These are phyloP conservation scores for Pampusana beccarii DNA, from an alignment of 2,113 vertebrate genomes.

Conservation along the genomic window DNA sequence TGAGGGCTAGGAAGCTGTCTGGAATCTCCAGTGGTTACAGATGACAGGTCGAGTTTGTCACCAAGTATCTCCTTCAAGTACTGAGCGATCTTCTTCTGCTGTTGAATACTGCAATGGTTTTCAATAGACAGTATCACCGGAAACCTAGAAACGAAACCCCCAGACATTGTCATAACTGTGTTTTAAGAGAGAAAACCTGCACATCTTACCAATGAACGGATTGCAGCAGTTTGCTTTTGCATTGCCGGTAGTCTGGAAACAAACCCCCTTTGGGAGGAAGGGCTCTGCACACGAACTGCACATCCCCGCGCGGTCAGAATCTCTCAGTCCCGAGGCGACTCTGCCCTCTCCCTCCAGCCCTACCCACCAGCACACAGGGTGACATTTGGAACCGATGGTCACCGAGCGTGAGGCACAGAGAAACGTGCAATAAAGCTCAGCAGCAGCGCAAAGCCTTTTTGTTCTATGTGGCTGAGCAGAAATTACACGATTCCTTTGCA, in stretches of 20 bases:
- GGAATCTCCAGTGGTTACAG: conserved; percentile 78
- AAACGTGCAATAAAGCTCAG: not conserved
- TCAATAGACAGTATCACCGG: conserved; percentile 95
- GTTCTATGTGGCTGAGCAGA: not conserved
- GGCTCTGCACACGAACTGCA: not conserved
- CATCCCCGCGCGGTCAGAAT: not conserved
- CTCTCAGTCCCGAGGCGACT: not conserved
- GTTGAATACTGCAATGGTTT: conserved; percentile 95
- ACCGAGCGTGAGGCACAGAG: not conserved
- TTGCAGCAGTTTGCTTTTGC: not conserved
- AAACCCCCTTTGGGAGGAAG: not conserved
- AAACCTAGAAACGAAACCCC: conserved; percentile 75
- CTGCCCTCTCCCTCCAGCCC: too few species aligned
- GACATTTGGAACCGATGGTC: not conserved
- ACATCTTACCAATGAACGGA: not conserved
- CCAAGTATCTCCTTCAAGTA: conserved; percentile 91
- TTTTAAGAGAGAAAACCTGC: not conserved
- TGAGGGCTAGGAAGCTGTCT: conserved; percentile 91
- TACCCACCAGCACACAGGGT: not conserved
- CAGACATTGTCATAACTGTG: not conserved
- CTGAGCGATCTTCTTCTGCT: conserved; percentile 95
- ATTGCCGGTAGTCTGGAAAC: not conserved
- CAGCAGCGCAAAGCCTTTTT: not conserved
- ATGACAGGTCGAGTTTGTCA: conserved; percentile 89
- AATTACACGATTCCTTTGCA: not conserved